phyloP scores from a whole-genome alignment of 2,797 vertebrate genomes.

The Amniataba percoides region DNA sequence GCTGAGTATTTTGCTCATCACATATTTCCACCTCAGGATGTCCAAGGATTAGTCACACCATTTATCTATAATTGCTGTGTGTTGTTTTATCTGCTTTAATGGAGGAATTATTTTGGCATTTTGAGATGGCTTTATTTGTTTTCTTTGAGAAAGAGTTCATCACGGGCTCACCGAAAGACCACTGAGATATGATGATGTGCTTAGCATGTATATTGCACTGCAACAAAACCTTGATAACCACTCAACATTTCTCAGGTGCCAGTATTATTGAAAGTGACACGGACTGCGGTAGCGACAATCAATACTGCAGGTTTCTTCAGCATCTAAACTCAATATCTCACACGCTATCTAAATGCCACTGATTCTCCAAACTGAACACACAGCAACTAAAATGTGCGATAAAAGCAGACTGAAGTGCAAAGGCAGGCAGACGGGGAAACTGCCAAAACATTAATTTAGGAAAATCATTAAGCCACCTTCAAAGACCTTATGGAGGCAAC shows the following conservation, averaged over 20 bases:
- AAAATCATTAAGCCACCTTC: slow-evolving; percentile 71
- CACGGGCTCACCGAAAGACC: background rate
- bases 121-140: slow-evolving; percentile 42
- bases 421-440: slow-evolving; percentile 56
- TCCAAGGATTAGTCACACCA: slow-evolving; percentile 69
- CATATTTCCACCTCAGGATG: slow-evolving; percentile 49
- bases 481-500: slow-evolving; percentile 64
- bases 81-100: slow-evolving; percentile 57
- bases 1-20: slow-evolving; percentile 37
- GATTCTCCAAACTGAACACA: slow-evolving; percentile 49
- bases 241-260: slow-evolving; percentile 30
- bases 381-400: slow-evolving; percentile 47
- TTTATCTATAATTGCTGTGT: slow-evolving; percentile 61
- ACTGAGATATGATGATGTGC: background rate
- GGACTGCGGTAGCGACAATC: slow-evolving; percentile 49
- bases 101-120: slow-evolving; percentile 64
- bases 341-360: slow-evolving; percentile 53
- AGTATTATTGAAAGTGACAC: slow-evolving; percentile 50
- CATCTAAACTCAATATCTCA: slow-evolving; percentile 44
- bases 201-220: background rate
- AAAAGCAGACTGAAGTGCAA: slow-evolving; percentile 32
- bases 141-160: slow-evolving; percentile 20
- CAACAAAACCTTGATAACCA: slow-evolving; percentile 34
- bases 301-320: slow-evolving; percentile 54
- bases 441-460: slow-evolving; percentile 73